A percentile compares a stretch with the other conserved stretches of the same genome.
Evolutionary conservation across 2,888 invertebrate species (phyloP).

Genomic region (Andricus quercusramuli): DNA sequence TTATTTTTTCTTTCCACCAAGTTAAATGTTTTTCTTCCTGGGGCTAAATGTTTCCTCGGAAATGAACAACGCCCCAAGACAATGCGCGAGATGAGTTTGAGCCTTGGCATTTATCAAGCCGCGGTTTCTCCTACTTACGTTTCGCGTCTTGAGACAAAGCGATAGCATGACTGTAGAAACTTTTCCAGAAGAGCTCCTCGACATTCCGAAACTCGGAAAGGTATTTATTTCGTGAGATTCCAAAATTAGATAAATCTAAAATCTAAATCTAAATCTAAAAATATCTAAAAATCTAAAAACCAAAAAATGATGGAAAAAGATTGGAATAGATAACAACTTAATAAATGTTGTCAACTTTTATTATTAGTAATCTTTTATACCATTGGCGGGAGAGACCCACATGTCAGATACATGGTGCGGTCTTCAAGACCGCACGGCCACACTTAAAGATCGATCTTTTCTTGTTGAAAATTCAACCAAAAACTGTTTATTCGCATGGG

Average conservation of each 20-base stretch:
- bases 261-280: no score
- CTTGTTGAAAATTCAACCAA: not conserved
- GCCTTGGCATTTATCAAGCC: not conserved
- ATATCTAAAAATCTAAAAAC: no score
- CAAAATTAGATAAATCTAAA: not conserved
- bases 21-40: not conserved
- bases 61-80: not conserved
- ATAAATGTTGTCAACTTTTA: no score
- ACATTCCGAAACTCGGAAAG: not conserved
- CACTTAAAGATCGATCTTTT: no score
- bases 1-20: not conserved
- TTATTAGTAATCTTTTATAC: no score
- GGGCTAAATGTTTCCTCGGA: not conserved
- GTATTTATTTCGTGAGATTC: not conserved
- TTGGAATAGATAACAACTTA: no score
- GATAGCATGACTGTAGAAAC: not conserved
- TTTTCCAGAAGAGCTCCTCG: not conserved
- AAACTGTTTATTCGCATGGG: not conserved
- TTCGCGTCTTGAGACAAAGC: not conserved
- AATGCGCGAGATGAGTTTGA: not conserved
- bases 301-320: not conserved
- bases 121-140: not conserved
- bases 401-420: no score
- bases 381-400: no score
- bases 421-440: no score